Evolutionary conservation across 1,140 invertebrate genomes (phyloP), one percentile per base, ranked within the genome.

Genomic region (Drosophila lowei): DNA sequence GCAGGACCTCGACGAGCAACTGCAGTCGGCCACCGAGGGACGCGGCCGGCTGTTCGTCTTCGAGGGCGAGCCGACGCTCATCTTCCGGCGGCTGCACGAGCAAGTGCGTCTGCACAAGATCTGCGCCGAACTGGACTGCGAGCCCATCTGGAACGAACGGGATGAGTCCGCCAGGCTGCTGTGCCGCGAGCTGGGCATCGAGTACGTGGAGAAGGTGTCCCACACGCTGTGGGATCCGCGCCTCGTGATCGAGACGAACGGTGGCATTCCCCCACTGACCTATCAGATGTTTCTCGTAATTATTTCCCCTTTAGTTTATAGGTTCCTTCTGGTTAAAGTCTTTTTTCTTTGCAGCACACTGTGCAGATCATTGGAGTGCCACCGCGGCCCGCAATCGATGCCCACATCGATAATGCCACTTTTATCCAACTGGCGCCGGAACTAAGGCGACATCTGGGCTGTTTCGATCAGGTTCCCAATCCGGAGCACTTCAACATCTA

Each of bases 201-300:
- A 92, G 55, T 93, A 92, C 21, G 90, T 92, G 16, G 95, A 94
- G 70, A 92, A 93, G 77, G 93, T 95, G 1, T 95, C 95, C 0
- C 95, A 96, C 78, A 96, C 95, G 0, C 91, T 96, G 7, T 96
- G 95, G 93, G 93, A 95, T 77, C 94, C 95, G 0, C 92, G 93
- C 47, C 92, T 92, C 34, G 93, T 96, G 43, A 94, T 96, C 6
- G 90, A 93, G 34, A 93, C 93, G 23, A 96, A 96, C 86, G 94
- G 94, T 2, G 95, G 95, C 2, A 94, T 93, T 44, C 94, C 95
- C 6, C 95, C 95, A 2, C 91, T 96, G 1, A 96, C 95, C 0
- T 96, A 95, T 84, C 93, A 95, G 77, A 94, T 95, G 92, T 96
- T 96, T 80, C 91, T 95, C 91, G 94, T 94, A 41, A 85, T 67